Conservation (phyloP, 1,140 invertebrate species). For the Bicyclus anynana region DNA sequence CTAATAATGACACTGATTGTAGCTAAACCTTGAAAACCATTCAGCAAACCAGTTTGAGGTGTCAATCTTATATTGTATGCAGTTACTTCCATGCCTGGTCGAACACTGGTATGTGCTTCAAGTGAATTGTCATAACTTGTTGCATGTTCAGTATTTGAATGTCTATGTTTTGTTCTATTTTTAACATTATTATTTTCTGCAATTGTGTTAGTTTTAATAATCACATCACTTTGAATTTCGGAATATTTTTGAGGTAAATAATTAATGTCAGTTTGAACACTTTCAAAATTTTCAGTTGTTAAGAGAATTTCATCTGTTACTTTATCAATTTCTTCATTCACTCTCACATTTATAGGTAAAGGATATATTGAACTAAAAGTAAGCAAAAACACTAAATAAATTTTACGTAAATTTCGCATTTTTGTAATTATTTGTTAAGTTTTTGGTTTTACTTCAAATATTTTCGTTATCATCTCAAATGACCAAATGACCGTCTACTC, state of each 20-base stretch:
- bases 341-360: not conserved
- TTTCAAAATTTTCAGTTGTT: not conserved
- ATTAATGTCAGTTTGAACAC: no score
- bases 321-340: not conserved
- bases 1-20: conserved; percentile 34
- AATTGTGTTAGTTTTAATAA: not conserved
- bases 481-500: not conserved
- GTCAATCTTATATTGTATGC: conserved; percentile 36
- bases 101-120: conserved; percentile 29
- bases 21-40: conserved; percentile 32
- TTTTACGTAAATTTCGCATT: not conserved
- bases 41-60: conserved; percentile 21
- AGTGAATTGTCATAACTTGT: conserved; percentile 7
- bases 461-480: not conserved
- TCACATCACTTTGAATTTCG: not conserved
- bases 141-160: not conserved
- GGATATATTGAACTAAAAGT: not conserved
- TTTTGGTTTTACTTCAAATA: not conserved
- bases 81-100: conserved; percentile 42
- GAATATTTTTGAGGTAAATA: no score
- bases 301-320: not conserved
- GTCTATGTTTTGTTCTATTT: not conserved
- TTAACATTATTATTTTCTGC: not conserved
- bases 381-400: not conserved
- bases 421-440: not conserved